Evolutionary conservation across 1,140 invertebrate genomes (phyloP), one percentile per base, ranked within the genome.

Genomic region (Goniozus legneri): DNA sequence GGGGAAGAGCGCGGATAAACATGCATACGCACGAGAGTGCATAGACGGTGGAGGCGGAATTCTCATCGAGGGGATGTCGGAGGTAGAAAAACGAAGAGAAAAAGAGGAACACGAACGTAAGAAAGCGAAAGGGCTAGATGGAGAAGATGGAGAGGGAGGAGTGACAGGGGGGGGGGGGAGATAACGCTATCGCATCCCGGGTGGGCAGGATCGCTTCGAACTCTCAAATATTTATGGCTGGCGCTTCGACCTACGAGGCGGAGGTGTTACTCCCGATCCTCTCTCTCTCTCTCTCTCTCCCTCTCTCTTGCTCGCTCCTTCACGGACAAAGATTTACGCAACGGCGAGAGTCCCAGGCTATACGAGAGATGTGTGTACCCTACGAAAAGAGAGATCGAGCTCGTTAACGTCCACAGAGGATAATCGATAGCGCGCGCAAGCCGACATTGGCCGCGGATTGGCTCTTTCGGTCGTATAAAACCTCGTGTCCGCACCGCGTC

Each of bases 141-240:
- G n/a, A 38, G 12, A 18, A n/a, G 36, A 38, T 16, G 27, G 27
- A 41, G 16, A 30, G 8, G 16, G 18, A 42, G 15, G 14, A 42
- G 13, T 16, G 24, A 10, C 10, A 27, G 24, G 24, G 24, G 19
- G 19, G 15, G 30, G 20, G 24, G 40, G 31, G 40, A 42, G 30
- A 46, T 43, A 42, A 47, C 20, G 41, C 57, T 35, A 43, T 44
- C 37, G 47, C 63, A 54, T 64, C 57, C 64, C 64, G 64, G 67
- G 67, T 71, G 68, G 67, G 68, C 68, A 56, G 48, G 49, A 50
- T 54, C 53, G 52, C 43, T 66, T 67, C 63, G 58, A 65, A 52
- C 54, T 56, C 57, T 57, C 51, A 62, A 60, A 68, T 68, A 73
- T 73, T 74, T 74, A 74, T 74, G 67, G 69, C 59, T 71, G 71